Evolutionary conservation across 2,797 vertebrate species (phyloP).

Genomic region (Myotis vivesi): DNA sequence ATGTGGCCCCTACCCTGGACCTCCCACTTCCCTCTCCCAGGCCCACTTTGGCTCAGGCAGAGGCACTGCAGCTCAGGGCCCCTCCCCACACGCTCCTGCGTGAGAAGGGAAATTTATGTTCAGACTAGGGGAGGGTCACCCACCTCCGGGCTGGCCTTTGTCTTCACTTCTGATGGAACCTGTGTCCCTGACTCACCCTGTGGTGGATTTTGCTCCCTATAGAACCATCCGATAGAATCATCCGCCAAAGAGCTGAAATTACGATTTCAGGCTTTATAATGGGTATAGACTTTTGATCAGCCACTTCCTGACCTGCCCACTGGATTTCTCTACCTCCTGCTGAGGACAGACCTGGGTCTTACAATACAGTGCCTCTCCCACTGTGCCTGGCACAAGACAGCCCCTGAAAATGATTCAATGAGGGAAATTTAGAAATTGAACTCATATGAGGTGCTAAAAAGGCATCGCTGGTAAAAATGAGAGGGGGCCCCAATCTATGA

Average conservation of each 20-base stretch:
- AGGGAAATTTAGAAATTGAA: neutral
- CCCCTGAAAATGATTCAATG: neutral
- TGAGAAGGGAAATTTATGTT: neutral
- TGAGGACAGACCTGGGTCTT: neutral
- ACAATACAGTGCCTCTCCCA: neutral
- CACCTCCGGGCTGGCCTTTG: neutral
- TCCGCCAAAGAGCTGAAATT: neutral
- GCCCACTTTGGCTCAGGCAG: constrained; percentile 72
- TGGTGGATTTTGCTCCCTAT: neutral
- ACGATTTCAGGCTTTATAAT: neutral
- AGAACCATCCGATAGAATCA: neutral
- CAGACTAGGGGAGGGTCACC: neutral
- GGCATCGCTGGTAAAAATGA: neutral
- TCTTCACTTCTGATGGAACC: neutral
- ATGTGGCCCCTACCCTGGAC: neutral
- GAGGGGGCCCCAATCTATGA: neutral
- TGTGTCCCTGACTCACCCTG: neutral
- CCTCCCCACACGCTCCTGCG: neutral
- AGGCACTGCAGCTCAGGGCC: constrained; percentile 72
- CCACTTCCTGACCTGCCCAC: neutral
- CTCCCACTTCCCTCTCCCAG: constrained; percentile 1
- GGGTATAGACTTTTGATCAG: constrained; percentile 2
- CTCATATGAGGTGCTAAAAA: neutral
- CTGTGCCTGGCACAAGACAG: neutral
- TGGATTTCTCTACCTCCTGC: neutral